Percentiles rank a stretch among this genome's conserved stretches.
Evolutionary conservation across 2,888 invertebrate genomes (phyloP).

Genomic region (Rugalucina vietnamica): DNA sequence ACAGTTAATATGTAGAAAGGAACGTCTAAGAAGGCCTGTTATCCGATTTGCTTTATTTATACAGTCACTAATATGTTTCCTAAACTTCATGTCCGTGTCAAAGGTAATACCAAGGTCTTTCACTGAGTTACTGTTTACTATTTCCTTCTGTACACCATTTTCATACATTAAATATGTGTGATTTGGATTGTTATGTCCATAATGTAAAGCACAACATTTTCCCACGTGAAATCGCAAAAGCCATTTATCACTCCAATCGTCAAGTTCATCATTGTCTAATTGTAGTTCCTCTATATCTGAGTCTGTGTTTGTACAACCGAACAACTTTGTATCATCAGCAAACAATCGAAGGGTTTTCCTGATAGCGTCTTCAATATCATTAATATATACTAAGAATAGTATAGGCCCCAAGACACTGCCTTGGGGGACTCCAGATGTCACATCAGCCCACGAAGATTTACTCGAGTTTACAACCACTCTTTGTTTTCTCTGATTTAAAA

Average conservation of each 20-base stretch:
- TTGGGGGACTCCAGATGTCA: conserved; percentile 49
- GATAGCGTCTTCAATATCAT: conserved; percentile 32
- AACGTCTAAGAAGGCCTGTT: conserved; percentile 8
- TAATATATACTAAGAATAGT: conserved; percentile 36
- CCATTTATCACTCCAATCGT: conserved; percentile 19
- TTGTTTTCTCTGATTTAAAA: conserved; percentile 32
- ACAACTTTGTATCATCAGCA: conserved; percentile 47
- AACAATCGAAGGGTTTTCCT: conserved; percentile 17
- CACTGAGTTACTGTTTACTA: background rate
- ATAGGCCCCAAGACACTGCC: conserved; percentile 44
- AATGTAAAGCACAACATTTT: conserved; percentile 9
- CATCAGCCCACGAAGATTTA: conserved; percentile 31
- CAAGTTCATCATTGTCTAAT: conserved; percentile 10
- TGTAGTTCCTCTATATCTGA: background rate
- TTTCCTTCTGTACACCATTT: conserved; percentile 2
- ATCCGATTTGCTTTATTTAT: conserved; percentile 31
- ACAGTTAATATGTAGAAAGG: conserved; percentile 24
- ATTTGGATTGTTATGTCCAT: conserved; percentile 5
- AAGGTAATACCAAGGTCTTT: conserved; percentile 27
- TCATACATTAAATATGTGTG: background rate
- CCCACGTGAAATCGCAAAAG: conserved; percentile 1
- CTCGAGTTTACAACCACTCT: conserved; percentile 21
- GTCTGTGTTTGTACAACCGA: background rate
- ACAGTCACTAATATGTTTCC: conserved; percentile 25
- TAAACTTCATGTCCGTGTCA: conserved; percentile 33